Evolutionary conservation across 2,113 vertebrate species (phyloP).

Genomic region (Bombycilla garrulus): DNA sequence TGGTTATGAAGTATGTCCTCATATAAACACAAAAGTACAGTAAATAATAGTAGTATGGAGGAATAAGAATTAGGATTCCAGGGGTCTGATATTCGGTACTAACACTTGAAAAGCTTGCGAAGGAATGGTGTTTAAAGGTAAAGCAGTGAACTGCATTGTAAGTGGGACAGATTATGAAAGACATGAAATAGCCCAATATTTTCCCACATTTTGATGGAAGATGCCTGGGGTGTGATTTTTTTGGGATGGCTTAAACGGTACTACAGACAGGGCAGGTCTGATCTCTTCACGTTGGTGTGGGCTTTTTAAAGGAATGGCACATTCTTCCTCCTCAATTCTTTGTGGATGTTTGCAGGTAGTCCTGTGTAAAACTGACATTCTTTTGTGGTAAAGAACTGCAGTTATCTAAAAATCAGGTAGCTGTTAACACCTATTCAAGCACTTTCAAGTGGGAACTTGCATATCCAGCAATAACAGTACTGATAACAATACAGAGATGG

Average conservation of each 20-base stretch:
- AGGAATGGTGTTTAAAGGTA: not conserved
- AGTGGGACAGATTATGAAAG: not conserved
- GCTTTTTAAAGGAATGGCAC: not conserved
- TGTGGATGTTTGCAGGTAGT: not conserved
- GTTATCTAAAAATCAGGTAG: not conserved
- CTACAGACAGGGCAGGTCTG: not conserved
- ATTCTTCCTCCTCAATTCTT: not conserved
- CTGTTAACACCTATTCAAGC: not conserved
- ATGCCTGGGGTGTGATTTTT: fast-evolving
- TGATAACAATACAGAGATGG: not conserved
- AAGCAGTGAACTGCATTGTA: not conserved
- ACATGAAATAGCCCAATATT: not conserved
- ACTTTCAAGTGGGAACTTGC: not conserved
- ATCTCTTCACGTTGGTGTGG: fast-evolving
- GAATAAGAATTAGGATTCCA: not conserved
- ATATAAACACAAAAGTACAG: not conserved
- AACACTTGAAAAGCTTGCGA: not conserved
- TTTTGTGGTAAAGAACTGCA: not conserved
- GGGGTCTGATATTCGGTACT: not conserved
- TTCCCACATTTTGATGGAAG: not conserved
- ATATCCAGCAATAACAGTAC: not conserved
- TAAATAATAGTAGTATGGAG: not conserved
- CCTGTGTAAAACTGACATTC: not conserved
- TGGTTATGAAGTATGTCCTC: not conserved
- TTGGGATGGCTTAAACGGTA: not conserved